A percentile compares a stretch with the other conserved stretches of the same genome.
These are phyloP conservation scores for Leptinotarsa undecemlineata DNA, from an alignment of 1,140 invertebrate genomes.

Conservation along the genomic window DNA sequence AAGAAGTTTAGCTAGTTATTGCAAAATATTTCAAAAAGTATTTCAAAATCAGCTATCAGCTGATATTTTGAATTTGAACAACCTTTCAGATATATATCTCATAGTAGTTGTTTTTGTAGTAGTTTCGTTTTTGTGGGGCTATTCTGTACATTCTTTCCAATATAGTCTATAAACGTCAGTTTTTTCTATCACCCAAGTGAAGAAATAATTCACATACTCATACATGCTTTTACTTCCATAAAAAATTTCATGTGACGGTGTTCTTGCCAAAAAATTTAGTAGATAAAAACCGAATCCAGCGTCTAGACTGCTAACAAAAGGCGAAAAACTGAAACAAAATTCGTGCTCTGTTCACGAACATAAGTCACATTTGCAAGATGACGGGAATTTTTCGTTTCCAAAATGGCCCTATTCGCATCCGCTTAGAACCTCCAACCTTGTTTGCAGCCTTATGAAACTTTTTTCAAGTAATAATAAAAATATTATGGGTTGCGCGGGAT, in stretches of 20 bases:
- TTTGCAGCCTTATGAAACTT: neutral
- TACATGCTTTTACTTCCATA: too few relatives aligned
- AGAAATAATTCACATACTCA: too few relatives aligned
- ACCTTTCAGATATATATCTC: too few relatives aligned
- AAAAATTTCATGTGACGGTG: neutral
- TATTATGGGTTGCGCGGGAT: neutral
- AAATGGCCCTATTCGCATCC: neutral
- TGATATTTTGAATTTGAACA: too few relatives aligned
- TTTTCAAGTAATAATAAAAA: neutral
- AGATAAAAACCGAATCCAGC: neutral
- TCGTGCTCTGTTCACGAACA: neutral
- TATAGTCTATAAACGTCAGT: too few relatives aligned
- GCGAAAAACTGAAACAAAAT: slow-evolving; percentile 5
- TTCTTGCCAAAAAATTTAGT: neutral
- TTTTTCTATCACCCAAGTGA: too few relatives aligned
- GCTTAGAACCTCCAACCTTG: neutral
- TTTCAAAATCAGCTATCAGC: too few relatives aligned
- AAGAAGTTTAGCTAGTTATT: too few relatives aligned
- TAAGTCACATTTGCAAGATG: slow-evolving; percentile 1
- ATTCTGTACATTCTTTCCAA: too few relatives aligned
- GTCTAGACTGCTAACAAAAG: neutral
- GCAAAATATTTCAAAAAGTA: too few relatives aligned
- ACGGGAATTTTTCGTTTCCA: slow-evolving; percentile 1
- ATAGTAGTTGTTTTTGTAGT: too few relatives aligned
- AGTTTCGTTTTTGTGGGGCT: too few relatives aligned